phyloP scores from a whole-genome alignment of 2,113 vertebrate genomes.

The Tyrannus savana region DNA sequence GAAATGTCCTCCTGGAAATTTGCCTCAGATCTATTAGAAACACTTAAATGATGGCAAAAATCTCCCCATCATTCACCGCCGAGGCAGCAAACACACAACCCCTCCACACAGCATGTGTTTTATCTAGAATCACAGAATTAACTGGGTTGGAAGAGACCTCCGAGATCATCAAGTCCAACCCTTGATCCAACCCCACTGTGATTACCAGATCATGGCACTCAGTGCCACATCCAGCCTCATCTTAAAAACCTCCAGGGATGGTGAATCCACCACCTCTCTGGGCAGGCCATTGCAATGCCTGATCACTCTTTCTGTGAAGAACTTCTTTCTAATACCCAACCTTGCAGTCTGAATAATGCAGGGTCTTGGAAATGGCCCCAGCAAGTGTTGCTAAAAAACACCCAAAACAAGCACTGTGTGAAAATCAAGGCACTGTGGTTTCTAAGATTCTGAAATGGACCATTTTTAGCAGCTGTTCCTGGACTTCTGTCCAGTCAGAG shows the following conservation, averaged over 20 bases:
- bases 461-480: background rate
- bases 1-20: background rate
- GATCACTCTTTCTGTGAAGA: no score
- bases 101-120: fast-evolving
- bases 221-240: no score
- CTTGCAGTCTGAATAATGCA: background rate
- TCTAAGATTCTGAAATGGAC: background rate
- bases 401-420: background rate
- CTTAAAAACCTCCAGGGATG: no score
- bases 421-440: background rate
- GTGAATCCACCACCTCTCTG: no score
- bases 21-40: background rate
- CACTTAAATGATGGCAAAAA: background rate
- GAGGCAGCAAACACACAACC: background rate
- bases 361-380: background rate
- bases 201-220: no score
- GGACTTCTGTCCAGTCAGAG: background rate
- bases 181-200: no score
- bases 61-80: background rate
- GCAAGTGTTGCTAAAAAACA: background rate
- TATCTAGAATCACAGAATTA: background rate
- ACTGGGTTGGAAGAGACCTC: no score
- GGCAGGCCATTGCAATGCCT: no score
- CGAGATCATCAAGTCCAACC: no score
- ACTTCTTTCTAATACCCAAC: no score